Percentiles rank a stretch among this genome's conserved stretches.
Evolutionary conservation across 2,888 invertebrate species (phyloP).

Genomic region (Stenoptilia bipunctidactyla): DNA sequence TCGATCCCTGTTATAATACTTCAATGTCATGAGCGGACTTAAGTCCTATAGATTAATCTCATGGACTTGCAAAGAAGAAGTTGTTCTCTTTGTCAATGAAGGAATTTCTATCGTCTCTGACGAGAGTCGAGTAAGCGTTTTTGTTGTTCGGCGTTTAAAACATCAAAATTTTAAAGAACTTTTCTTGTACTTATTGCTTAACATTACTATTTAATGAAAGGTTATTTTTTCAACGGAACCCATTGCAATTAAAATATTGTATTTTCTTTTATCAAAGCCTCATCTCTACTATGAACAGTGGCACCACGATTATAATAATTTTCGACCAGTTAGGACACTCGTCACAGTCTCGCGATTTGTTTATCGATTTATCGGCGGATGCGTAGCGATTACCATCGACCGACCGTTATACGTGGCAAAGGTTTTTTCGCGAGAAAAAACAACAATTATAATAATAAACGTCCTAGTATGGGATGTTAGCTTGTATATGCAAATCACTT

Average conservation of each 20-base stretch:
- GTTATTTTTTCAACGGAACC: conserved; percentile 36
- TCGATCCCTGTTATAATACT: too few relatives aligned
- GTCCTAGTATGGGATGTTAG: conserved; percentile 57
- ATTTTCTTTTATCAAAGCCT: conserved; percentile 27
- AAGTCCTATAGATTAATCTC: too few relatives aligned
- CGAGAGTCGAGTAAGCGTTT: too few relatives aligned
- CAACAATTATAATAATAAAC: conserved; percentile 62
- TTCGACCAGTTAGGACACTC: conserved; percentile 50
- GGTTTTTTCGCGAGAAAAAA: conserved; percentile 53
- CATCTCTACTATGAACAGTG: conserved; percentile 36
- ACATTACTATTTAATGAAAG: too few relatives aligned
- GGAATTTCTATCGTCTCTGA: too few relatives aligned
- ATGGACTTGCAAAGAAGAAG: too few relatives aligned
- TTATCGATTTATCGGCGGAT: conserved; percentile 64
- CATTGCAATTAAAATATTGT: conserved; percentile 15
- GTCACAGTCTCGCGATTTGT: conserved; percentile 54
- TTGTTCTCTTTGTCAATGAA: too few relatives aligned
- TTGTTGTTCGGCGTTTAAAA: too few relatives aligned
- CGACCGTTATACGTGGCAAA: conserved; percentile 52
- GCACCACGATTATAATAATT: conserved; percentile 42
- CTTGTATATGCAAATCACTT: conserved; percentile 60
- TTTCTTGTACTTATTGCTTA: too few relatives aligned
- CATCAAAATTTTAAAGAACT: too few relatives aligned
- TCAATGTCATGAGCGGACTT: too few relatives aligned
- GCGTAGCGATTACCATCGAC: conserved; percentile 54